Conservation (phyloP, 2,888 invertebrate genomes). For the Scaptomyza parva region DNA sequence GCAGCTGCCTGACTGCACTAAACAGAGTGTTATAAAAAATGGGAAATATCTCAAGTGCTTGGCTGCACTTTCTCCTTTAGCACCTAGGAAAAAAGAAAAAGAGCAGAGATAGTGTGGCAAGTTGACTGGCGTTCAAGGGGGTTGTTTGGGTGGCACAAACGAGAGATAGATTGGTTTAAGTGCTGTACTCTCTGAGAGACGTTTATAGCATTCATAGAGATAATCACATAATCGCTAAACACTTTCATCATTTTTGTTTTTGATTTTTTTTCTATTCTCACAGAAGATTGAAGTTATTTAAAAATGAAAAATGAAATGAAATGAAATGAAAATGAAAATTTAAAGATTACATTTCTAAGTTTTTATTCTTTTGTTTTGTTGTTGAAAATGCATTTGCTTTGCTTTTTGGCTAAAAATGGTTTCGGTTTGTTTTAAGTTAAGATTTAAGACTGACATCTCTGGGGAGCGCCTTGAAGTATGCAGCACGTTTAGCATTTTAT, state of each 20-base stretch:
- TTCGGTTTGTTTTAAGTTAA: not conserved
- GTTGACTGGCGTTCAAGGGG: not conserved
- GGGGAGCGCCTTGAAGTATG: constrained; percentile 35
- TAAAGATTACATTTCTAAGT: not conserved
- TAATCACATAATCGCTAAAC: not conserved
- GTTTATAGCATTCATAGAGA: not conserved
- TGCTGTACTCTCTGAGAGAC: not conserved
- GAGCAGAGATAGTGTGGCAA: too few species aligned
- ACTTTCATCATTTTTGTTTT: too few species aligned
- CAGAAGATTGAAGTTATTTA: too few species aligned
- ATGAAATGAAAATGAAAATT: too few species aligned
- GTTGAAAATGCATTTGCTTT: too few species aligned
- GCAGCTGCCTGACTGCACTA: constrained; percentile 2
- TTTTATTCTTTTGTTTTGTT: not conserved
- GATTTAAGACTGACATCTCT: constrained; percentile 29
- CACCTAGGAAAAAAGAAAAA: too few species aligned
- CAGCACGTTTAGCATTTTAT: constrained; percentile 15
- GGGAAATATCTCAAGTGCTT: constrained; percentile 36
- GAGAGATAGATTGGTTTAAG: not conserved
- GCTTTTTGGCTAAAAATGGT: not conserved
- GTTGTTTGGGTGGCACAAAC: not conserved
- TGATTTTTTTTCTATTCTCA: too few species aligned
- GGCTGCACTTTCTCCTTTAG: constrained; percentile 37
- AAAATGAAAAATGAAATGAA: too few species aligned
- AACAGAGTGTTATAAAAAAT: constrained; percentile 45